Percentiles rank a stretch among this genome's conserved stretches.
phyloP scores from a whole-genome alignment of 92 coral and sea anemone genomes.

The Umimayanthus chanpuru region DNA sequence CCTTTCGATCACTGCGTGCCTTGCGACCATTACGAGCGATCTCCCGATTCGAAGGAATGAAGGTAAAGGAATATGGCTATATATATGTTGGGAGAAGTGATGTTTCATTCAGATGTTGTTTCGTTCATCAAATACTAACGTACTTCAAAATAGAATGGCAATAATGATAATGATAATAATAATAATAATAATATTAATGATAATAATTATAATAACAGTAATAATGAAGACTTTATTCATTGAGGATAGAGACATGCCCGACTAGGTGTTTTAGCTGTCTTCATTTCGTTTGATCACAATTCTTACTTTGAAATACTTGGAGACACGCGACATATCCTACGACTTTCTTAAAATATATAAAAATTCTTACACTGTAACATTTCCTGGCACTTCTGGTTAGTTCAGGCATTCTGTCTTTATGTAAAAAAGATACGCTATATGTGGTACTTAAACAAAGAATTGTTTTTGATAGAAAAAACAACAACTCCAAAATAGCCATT shows the following conservation, averaged over 20 bases:
- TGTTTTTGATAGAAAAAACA: background rate
- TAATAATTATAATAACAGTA: no score
- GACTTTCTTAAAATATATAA: no score
- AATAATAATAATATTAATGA: no score
- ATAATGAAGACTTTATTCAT: no score
- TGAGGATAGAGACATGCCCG: background rate
- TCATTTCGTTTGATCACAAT: background rate
- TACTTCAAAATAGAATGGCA: no score
- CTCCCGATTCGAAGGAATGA: slow-evolving; percentile 99
- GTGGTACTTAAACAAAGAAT: background rate
- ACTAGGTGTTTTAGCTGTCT: background rate
- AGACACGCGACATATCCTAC: background rate
- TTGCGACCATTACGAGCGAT: slow-evolving; percentile 95
- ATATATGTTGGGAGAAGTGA: no score
- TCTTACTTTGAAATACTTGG: background rate
- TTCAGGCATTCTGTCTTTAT: background rate
- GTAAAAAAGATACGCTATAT: background rate
- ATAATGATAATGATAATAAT: no score
- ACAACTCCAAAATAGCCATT: background rate
- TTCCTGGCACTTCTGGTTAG: background rate
- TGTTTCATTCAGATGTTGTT: no score
- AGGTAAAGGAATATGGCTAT: slow-evolving; percentile 64
- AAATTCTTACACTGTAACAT: background rate
- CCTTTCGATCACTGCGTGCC: slow-evolving; percentile 98
- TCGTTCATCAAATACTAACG: no score